phyloP scores from a whole-genome alignment of 2,797 vertebrate genomes.

The Avahi laniger region DNA sequence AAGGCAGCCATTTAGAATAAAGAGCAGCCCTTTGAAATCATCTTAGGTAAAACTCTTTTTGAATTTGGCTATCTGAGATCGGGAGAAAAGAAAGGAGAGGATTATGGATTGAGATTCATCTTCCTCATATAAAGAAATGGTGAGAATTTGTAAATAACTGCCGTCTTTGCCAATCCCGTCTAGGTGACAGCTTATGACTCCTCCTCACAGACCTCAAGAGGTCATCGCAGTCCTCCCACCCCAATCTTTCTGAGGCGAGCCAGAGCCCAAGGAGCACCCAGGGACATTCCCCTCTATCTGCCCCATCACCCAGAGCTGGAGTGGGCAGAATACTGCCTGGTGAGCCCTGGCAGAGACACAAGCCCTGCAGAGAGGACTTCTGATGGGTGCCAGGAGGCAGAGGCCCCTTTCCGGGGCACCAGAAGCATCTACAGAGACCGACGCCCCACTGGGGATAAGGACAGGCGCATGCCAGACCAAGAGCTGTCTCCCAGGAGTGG shows the following conservation, averaged over 20 bases:
- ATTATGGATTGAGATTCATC: background rate
- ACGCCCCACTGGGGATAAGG: background rate
- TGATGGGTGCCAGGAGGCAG: background rate
- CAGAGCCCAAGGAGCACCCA: conserved; percentile 33
- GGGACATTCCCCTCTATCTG: conserved; percentile 57
- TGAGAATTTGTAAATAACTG: background rate
- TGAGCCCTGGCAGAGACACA: background rate
- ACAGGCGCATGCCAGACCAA: background rate
- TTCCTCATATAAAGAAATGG: background rate
- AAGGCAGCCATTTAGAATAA: background rate
- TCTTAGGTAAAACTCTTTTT: background rate
- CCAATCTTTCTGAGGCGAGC: conserved; percentile 70
- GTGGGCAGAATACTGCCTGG: background rate
- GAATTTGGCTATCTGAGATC: background rate
- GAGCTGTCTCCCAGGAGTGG: background rate
- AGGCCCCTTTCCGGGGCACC: background rate
- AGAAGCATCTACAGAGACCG: background rate
- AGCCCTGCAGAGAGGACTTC: background rate
- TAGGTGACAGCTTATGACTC: conserved; percentile 68
- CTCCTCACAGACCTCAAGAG: conserved; percentile 58
- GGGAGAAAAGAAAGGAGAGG: background rate
- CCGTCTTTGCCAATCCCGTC: background rate
- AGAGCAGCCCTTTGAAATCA: background rate
- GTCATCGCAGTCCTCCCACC: conserved; percentile 57
- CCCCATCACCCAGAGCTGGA: conserved; percentile 69